Conservation (phyloP, 2,113 vertebrate genomes). For the Crypturellus undulatus region DNA sequence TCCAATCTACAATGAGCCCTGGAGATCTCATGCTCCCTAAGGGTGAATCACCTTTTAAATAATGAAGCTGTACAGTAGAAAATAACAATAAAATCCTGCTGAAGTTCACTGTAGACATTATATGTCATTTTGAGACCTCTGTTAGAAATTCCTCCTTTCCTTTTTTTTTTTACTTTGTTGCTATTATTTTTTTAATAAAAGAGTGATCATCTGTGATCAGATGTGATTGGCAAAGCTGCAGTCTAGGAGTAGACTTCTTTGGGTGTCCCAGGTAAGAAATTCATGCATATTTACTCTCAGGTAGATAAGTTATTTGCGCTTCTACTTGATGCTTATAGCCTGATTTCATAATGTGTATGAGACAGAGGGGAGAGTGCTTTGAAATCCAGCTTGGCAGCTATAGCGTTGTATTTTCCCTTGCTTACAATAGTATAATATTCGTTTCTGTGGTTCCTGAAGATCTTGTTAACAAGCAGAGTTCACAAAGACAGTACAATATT, state of each 20-base stretch:
- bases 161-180: neutral
- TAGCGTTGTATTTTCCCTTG: neutral
- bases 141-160: neutral
- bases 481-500: neutral
- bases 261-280: neutral
- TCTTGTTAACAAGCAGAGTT: neutral
- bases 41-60: neutral
- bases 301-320: neutral
- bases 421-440: neutral
- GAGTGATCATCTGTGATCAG: neutral
- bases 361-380: neutral
- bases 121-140: neutral
- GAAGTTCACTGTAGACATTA: neutral
- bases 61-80: neutral
- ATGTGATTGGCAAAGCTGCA: neutral
- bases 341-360: neutral
- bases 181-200: neutral
- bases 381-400: neutral
- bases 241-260: neutral
- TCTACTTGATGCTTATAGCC: neutral
- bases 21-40: constrained; percentile 5
- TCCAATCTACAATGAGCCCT: neutral
- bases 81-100: neutral
- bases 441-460: neutral
- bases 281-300: neutral